Conservation (phyloP, 2,888 invertebrate species). For the Corythucha ciliata region DNA sequence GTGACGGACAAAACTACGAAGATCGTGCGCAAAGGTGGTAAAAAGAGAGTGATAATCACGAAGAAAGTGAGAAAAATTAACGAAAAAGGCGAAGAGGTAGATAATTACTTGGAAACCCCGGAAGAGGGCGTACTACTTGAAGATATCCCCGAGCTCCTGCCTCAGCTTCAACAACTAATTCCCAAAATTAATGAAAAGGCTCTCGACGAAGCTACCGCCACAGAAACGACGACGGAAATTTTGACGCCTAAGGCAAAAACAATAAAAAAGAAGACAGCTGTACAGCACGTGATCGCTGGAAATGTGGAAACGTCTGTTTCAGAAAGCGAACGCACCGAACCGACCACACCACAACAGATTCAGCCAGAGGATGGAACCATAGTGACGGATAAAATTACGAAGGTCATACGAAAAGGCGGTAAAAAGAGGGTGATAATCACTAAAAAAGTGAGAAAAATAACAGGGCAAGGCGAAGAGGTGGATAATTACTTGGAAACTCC, state of each 20-base stretch:
- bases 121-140: slow-evolving; percentile 18
- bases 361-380: slow-evolving; percentile 41
- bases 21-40: slow-evolving; percentile 15
- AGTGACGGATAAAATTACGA: slow-evolving; percentile 39
- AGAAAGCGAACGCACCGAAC: no score
- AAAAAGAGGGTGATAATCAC: slow-evolving; percentile 15
- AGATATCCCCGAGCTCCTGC: slow-evolving; percentile 7
- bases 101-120: slow-evolving; percentile 38
- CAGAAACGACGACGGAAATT: no score
- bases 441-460: slow-evolving; percentile 8
- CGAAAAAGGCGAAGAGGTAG: slow-evolving; percentile 32
- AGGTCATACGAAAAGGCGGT: slow-evolving; percentile 14
- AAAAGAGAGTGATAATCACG: slow-evolving; percentile 12
- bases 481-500: slow-evolving; percentile 38
- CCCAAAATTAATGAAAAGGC: no score
- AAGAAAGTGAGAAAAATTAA: slow-evolving; percentile 9
- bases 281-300: no score
- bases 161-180: no score
- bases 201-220: no score
- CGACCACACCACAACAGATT: not conserved
- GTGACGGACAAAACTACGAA: slow-evolving; percentile 39
- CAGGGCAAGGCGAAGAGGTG: slow-evolving; percentile 32
- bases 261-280: no score
- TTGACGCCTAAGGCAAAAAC: no score
- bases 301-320: no score